A percentile compares a stretch with the other conserved stretches of the same genome.
These are phyloP conservation scores for Melanophora roralis DNA, from an alignment of 2,888 invertebrate species.

Conservation along the genomic window DNA sequence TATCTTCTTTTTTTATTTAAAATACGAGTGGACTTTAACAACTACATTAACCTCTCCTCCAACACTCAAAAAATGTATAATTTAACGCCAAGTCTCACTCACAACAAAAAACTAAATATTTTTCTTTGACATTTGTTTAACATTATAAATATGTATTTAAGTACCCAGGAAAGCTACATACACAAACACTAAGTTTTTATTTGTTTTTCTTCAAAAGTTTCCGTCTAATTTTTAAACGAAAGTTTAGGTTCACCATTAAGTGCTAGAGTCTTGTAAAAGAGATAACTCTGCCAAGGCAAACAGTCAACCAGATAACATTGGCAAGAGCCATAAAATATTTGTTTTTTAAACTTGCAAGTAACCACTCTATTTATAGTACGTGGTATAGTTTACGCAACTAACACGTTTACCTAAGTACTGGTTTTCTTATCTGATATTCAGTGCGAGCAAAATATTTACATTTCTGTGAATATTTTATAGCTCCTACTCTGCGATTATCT, in stretches of 20 bases:
- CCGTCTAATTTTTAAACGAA: conserved; percentile 23
- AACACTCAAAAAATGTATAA: conserved; percentile 46
- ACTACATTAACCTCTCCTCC: conserved; percentile 53
- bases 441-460: conserved; percentile 69
- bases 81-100: conserved; percentile 44
- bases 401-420: background rate
- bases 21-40: background rate
- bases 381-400: background rate
- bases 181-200: background rate
- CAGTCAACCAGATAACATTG: conserved; percentile 25
- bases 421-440: conserved; percentile 22
- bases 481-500: background rate
- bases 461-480: conserved; percentile 65
- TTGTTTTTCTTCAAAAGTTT: conserved; percentile 28
- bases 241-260: background rate
- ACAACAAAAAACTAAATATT: background rate
- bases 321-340: conserved; percentile 22
- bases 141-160: conserved; percentile 37
- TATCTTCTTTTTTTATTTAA: background rate
- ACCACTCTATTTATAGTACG: background rate
- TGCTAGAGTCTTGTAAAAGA: too few relatives aligned
- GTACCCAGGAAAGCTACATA: background rate
- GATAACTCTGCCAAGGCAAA: conserved; percentile 7
- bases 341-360: background rate
- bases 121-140: conserved; percentile 6